Evolutionary conservation across 2,113 vertebrate species (phyloP).

Genomic region (Bos taurus): DNA sequence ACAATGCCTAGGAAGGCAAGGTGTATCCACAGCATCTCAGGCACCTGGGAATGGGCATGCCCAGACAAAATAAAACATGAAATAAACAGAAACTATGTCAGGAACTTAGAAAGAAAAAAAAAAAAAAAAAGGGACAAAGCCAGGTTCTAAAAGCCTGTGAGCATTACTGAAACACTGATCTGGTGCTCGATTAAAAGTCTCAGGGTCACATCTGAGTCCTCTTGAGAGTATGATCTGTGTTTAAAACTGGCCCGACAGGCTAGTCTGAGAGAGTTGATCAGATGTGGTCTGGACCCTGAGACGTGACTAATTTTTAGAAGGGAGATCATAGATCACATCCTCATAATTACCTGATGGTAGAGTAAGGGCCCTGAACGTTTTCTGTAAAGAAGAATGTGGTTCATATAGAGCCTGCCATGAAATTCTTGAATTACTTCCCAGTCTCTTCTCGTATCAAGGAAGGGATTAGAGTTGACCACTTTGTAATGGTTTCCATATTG

Average conservation of each 20-base stretch:
- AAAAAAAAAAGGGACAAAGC: not conserved
- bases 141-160: not conserved
- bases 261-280: not conserved
- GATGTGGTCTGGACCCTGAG: not conserved
- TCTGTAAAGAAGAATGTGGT: not conserved
- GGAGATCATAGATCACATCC: not conserved
- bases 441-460: not conserved
- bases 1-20: not conserved
- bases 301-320: not conserved
- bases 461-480: not conserved
- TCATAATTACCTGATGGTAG: not conserved
- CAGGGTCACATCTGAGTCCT: not conserved
- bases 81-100: not conserved
- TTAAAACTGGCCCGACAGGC: not conserved
- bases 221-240: not conserved
- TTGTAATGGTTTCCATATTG: not conserved
- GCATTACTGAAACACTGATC: not conserved
- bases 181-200: not conserved
- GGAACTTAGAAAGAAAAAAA: not conserved
- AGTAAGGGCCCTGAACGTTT: not conserved
- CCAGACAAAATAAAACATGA: not conserved
- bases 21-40: rapidly evolving
- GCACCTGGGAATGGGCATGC: not conserved
- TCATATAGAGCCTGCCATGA: not conserved
- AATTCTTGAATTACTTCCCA: not conserved